Evolutionary conservation across 2,797 vertebrate species (phyloP), one percentile per base, ranked within the genome.

Genomic region (Myoxocephalus aenaeus): DNA sequence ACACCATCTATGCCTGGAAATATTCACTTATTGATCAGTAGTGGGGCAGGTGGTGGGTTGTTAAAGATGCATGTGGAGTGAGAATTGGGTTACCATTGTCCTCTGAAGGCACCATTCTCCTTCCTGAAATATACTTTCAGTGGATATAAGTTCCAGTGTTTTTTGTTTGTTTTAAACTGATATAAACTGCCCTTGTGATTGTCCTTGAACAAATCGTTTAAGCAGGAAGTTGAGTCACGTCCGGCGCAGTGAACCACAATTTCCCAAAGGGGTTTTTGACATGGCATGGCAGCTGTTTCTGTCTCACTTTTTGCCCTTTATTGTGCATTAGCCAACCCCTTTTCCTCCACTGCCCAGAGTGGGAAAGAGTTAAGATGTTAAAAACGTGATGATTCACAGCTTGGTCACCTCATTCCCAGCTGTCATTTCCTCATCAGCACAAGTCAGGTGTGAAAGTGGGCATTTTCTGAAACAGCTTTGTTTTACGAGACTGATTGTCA

Each of bases 351-450:
- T 83, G 61, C 59, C 57, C 64, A 12, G 9, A 65, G 50, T 25
- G 29, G 40, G 67, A 63, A 51, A 73, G 25, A 81, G 71, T 40
- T 66, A 70, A 89, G 73, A 81, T 79, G 65, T 73, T 83, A 71
- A 29, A 86, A 84, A 84, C 44, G 0, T 56, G 71, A 79, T 93
- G 91, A 94, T 80, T 92, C 93, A 91, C 64, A 69, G 63, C 61
- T 25, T 0, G 7, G 73, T 86, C 89, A 89, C 81, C 80, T 85
- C 87, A 81, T 91, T 90, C 89, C 90, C 94, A 95, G 93, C 93
- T 95, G 94, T 87, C 82, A 84, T 86, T 79, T 68, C 77, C 71
- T 73, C 7, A 18, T 90, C 80, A 73, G 69, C 58, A 75, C 73
- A 79, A 70, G 84, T 87, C 80, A 89, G 79, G 77, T 91, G 89